These are phyloP conservation scores for Dicycla oo DNA, from an alignment of 2,888 invertebrate genomes.

Conservation along the genomic window DNA sequence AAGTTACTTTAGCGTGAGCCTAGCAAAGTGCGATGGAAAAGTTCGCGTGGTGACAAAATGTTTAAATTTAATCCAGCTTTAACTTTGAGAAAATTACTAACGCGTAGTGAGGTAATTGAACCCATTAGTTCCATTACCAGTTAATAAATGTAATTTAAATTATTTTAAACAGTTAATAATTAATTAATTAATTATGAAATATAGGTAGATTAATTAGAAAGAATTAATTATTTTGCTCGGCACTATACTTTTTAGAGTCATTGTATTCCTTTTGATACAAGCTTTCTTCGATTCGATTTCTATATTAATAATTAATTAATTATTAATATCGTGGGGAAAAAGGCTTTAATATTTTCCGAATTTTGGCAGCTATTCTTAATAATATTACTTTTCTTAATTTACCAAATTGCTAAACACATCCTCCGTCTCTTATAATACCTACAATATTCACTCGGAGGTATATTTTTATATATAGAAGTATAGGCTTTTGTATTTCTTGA, in stretches of 20 bases:
- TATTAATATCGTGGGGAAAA: background rate
- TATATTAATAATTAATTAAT: too few species aligned
- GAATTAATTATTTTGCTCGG: too few species aligned
- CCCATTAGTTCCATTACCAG: background rate
- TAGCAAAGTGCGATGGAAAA: slow-evolving; percentile 31
- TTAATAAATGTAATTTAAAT: slow-evolving; percentile 1
- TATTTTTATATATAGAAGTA: too few species aligned
- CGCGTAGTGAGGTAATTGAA: slow-evolving; percentile 17
- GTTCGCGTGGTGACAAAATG: slow-evolving; percentile 19
- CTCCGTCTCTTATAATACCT: background rate
- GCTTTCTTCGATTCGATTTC: too few species aligned
- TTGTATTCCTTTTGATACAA: too few species aligned
- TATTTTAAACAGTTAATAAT: background rate
- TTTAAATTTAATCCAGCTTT: slow-evolving; percentile 36
- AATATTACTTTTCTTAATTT: background rate
- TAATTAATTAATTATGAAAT: too few species aligned
- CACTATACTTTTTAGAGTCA: too few species aligned
- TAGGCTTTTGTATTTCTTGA: background rate
- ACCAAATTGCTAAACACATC: background rate
- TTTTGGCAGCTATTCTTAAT: background rate
- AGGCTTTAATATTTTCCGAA: background rate
- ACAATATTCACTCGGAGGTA: background rate
- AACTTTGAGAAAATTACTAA: slow-evolving; percentile 4
- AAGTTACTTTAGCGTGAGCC: slow-evolving; percentile 31
- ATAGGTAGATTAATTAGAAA: too few species aligned